Evolutionary conservation across 2,888 invertebrate species (phyloP), one percentile per base, ranked within the genome.

Genomic region (Mantis religiosa): DNA sequence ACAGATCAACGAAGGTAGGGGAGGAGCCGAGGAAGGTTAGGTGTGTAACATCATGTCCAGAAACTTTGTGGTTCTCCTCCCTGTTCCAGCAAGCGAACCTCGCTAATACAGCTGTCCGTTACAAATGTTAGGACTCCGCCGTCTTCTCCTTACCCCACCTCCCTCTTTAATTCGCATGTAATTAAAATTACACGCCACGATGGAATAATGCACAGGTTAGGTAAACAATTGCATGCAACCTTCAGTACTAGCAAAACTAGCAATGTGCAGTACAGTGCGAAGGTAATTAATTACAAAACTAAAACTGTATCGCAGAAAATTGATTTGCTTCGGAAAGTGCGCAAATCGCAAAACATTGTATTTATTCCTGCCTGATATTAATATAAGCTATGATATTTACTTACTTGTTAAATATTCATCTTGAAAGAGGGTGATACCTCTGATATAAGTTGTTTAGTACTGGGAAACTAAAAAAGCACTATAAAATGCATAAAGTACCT

Each of bases 21-120:
- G 25, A 25, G 25, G 34, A n/a, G 34, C 34, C 8, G 82, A 81
- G 34, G 54, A 82, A 82, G 34, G 87, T 82, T 81, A 87, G 87
- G 87, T 87, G 87, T 87, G 82, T 82, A 87, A 87, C 87, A 87
- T 87, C 87, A 87, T 87, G 87, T 87, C 87, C 87, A 87, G 87
- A 87, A 87, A 87, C 82, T 87, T 87, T 82, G 82, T 34, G 87
- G 87, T 87, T 14, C 87, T 87, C 81, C 41, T 20, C 30, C 86
- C 81, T 27, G 71, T n/a, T 20, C 85, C 41, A 8, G 8, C 27
- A n/a, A n/a, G 28, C 34, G 71, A 28, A 14, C 27, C 87, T 30
- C 25, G 34, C 82, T 34, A 87, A 34, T 87, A 87, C 87, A 87
- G 87, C 87, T 87, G 87, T 87, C 87, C 82, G 87, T 87, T 87